These are phyloP conservation scores for Phalacrocorax pelagicus DNA, from an alignment of 2,113 vertebrate genomes.

Conservation along the genomic window DNA sequence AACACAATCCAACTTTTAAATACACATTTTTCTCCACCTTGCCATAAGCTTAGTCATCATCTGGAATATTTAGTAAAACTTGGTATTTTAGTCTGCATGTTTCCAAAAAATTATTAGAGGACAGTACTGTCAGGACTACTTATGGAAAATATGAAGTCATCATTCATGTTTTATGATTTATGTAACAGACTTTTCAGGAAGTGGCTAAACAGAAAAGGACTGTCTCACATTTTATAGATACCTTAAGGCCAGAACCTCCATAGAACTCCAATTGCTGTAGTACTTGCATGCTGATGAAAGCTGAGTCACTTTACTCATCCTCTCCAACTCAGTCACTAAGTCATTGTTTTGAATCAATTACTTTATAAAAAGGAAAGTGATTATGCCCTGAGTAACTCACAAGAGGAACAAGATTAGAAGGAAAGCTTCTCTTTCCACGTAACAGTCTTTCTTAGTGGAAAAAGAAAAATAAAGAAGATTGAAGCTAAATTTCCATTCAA, in stretches of 20 bases:
- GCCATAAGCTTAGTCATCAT: conserved; percentile 55
- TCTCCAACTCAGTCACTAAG: neutral
- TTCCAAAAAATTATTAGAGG: conserved; percentile 55
- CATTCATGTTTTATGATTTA: neutral
- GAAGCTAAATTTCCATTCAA: too few species aligned
- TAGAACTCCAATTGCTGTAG: neutral
- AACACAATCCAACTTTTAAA: conserved; percentile 11
- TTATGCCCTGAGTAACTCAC: neutral
- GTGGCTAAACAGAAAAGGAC: neutral
- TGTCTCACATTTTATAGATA: neutral
- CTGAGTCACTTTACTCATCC: neutral
- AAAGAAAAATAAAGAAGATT: neutral
- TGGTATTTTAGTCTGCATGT: neutral
- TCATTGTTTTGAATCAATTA: neutral
- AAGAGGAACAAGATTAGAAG: neutral
- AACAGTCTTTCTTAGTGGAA: neutral
- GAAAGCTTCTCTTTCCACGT: neutral
- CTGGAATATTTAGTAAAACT: conserved; percentile 25
- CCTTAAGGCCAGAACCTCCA: neutral
- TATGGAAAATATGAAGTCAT: neutral
- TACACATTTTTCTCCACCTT: conserved; percentile 1
- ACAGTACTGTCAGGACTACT: neutral
- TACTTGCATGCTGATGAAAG: neutral
- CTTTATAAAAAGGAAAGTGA: neutral
- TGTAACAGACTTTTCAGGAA: neutral